phyloP scores from a whole-genome alignment of 1,140 invertebrate genomes.

The Megathymus violae region DNA sequence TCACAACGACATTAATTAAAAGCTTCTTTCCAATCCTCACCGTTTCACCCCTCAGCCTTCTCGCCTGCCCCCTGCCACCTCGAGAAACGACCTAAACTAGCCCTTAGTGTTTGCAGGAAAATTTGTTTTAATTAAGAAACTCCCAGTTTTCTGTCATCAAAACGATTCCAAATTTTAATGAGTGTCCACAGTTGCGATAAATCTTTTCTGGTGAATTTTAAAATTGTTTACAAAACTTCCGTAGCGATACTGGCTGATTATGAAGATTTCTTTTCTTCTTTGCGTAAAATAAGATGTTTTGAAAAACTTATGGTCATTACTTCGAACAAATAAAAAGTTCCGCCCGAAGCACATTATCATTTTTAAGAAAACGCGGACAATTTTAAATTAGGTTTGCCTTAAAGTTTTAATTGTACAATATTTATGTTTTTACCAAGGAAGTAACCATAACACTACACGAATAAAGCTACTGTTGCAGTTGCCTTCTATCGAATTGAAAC shows the following conservation, averaged over 20 bases:
- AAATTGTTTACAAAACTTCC: conserved; percentile 22
- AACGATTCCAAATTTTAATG: conserved; percentile 45
- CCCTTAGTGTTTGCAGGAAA: conserved; percentile 51
- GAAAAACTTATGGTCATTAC: conserved; percentile 1
- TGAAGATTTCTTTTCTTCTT: conserved; percentile 7
- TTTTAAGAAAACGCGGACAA: neutral
- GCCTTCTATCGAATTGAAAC: too few relatives aligned
- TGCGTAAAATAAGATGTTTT: conserved; percentile 12
- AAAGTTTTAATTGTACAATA: neutral
- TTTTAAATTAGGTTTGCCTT: neutral
- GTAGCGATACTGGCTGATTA: conserved; percentile 5
- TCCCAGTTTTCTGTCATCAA: conserved; percentile 44
- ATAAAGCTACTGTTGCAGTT: too few relatives aligned
- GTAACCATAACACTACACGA: too few relatives aligned
- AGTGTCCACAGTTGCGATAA: conserved; percentile 31
- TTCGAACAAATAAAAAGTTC: conserved; percentile 3
- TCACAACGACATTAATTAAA: conserved; percentile 70
- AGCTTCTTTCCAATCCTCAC: conserved; percentile 48
- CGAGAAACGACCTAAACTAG: conserved; percentile 54
- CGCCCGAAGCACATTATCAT: neutral
- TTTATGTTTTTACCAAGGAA: neutral
- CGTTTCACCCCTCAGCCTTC: neutral
- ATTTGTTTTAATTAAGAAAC: conserved; percentile 65
- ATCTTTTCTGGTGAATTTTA: conserved; percentile 30
- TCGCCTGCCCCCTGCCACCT: conserved; percentile 19